Conservation (phyloP, 2,888 invertebrate genomes). For the Idaea aversata region DNA sequence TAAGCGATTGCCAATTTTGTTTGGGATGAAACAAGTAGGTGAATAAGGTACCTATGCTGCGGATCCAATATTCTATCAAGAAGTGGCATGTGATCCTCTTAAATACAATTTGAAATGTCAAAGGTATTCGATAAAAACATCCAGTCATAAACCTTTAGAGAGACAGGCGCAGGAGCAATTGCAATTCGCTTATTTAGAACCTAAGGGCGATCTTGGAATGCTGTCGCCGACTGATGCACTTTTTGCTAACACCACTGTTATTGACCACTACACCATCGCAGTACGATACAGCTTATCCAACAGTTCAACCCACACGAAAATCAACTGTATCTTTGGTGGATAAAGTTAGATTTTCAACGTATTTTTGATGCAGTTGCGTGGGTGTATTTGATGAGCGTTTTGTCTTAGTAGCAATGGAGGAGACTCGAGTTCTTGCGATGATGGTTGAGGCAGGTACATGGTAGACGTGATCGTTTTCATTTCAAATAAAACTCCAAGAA, state of each 20-base stretch:
- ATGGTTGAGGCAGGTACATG: conserved; percentile 25
- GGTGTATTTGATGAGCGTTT: conserved; percentile 1
- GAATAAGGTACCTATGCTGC: no score
- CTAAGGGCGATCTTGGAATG: conserved; percentile 59
- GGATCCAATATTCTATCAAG: no score
- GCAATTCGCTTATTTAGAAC: conserved; percentile 17
- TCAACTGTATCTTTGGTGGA: background rate
- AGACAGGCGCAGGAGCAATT: background rate
- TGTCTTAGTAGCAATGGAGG: conserved; percentile 26
- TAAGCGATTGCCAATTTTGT: no score
- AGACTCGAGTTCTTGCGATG: conserved; percentile 28
- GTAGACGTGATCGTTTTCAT: conserved; percentile 20
- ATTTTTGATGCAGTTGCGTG: conserved; percentile 5
- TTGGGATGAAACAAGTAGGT: no score
- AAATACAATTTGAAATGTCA: background rate
- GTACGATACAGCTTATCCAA: conserved; percentile 21
- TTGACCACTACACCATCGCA: conserved; percentile 46
- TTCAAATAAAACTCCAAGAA: conserved; percentile 11
- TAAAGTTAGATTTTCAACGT: conserved; percentile 21
- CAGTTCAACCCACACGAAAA: conserved; percentile 6
- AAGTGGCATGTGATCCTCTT: background rate
- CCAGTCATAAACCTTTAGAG: background rate
- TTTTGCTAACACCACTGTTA: conserved; percentile 68
- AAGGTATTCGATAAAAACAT: background rate
- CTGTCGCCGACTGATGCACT: conserved; percentile 60